These are phyloP conservation scores for Andrena marginata DNA, from an alignment of 2,888 invertebrate species.

Conservation along the genomic window DNA sequence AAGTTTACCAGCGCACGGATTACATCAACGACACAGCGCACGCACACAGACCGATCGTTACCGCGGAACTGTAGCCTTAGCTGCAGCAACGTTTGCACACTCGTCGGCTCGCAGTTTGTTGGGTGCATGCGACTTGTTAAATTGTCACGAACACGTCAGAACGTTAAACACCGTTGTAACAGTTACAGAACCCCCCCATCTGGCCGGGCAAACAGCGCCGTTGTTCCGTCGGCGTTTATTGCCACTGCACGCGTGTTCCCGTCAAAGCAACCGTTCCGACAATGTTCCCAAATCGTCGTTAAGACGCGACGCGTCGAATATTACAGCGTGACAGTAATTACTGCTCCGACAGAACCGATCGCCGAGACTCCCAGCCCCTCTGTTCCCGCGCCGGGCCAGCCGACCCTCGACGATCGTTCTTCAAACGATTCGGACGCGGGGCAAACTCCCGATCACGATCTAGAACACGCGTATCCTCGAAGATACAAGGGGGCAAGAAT, in stretches of 20 bases:
- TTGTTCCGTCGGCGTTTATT: constrained; percentile 52
- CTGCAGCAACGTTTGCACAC: constrained; percentile 82
- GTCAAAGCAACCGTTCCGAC: constrained; percentile 49
- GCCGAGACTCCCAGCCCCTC: not conserved
- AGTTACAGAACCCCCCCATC: constrained; percentile 14
- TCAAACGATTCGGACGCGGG: no score
- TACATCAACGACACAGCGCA: constrained; percentile 2
- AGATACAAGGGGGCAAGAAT: not conserved
- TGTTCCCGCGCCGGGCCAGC: no score
- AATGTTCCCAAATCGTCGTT: constrained; percentile 41
- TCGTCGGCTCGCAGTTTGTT: constrained; percentile 50
- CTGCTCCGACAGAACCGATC: not conserved
- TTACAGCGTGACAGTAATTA: constrained; percentile 37
- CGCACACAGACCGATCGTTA: constrained; percentile 21
- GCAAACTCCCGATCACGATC: no score
- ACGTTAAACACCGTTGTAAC: constrained; percentile 42
- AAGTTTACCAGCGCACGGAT: not conserved
- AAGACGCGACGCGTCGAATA: constrained; percentile 53
- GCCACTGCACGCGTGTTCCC: constrained; percentile 36
- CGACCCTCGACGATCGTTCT: no score
- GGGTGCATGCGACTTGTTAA: constrained; percentile 38
- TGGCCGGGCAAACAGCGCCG: constrained; percentile 36
- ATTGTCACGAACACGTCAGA: constrained; percentile 43
- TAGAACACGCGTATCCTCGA: no score
- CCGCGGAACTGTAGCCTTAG: constrained; percentile 79